Percentiles rank a stretch among this genome's conserved stretches.
phyloP scores from a whole-genome alignment of 2,888 invertebrate genomes.

The Cataglyphis rosenhaueri region DNA sequence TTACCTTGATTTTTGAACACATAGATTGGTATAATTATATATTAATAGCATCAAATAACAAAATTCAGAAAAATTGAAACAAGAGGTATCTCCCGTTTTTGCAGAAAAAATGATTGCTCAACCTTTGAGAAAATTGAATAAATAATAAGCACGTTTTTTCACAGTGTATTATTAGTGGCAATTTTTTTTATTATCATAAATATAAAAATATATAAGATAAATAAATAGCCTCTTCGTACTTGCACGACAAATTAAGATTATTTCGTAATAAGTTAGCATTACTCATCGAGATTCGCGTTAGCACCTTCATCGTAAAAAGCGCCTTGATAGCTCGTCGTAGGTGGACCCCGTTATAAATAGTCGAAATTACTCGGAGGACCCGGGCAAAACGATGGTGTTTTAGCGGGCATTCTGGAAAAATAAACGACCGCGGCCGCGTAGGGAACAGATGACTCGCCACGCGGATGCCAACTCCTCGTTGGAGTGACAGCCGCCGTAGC shows the following conservation, averaged over 20 bases:
- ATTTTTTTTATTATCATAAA: neutral
- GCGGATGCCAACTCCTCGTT: slow-evolving; percentile 79
- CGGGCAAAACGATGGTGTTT: slow-evolving; percentile 77
- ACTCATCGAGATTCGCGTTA: slow-evolving; percentile 5
- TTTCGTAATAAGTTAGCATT: neutral
- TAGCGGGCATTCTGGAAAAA: slow-evolving; percentile 85
- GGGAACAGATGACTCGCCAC: slow-evolving; percentile 83
- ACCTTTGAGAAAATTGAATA: neutral
- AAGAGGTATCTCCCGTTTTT: neutral
- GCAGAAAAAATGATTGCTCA: neutral
- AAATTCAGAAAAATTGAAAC: neutral
- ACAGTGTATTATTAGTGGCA: neutral
- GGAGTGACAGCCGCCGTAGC: slow-evolving; percentile 83
- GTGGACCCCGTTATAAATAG: slow-evolving; percentile 81
- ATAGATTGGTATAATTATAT: neutral
- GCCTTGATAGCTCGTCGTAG: slow-evolving; percentile 66
- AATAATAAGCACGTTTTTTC: neutral
- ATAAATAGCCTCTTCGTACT: neutral
- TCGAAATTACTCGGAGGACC: slow-evolving; percentile 80
- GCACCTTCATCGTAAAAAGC: slow-evolving; percentile 47
- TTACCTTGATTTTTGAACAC: neutral
- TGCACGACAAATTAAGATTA: neutral
- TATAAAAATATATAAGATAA: neutral
- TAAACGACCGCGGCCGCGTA: slow-evolving; percentile 79
- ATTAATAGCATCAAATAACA: neutral